Conservation (phyloP, 2,113 vertebrate species). For the Caranx ignobilis region DNA sequence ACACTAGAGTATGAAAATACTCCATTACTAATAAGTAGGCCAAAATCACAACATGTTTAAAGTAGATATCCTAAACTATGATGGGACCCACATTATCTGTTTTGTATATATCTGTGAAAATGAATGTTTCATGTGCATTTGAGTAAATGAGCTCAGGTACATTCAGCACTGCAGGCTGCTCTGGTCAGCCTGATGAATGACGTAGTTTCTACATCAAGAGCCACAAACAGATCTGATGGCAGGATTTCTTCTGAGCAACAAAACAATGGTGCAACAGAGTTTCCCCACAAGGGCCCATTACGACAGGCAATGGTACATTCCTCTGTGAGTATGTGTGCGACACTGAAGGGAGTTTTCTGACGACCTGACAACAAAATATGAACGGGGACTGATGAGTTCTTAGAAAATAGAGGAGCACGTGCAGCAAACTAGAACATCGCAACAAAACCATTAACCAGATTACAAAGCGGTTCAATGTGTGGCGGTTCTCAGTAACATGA, state of each 20-base stretch:
- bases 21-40: background rate
- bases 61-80: background rate
- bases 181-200: slow-evolving; percentile 3
- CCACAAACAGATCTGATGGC: background rate
- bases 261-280: slow-evolving; percentile 30
- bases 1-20: background rate
- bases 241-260: background rate
- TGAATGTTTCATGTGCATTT: background rate
- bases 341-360: background rate
- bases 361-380: background rate
- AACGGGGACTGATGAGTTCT: background rate
- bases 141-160: background rate
- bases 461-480: too few relatives aligned
- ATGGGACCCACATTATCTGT: background rate
- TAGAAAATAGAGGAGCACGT: background rate
- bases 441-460: background rate
- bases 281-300: background rate
- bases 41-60: background rate
- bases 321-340: background rate
- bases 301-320: slow-evolving; percentile 15
- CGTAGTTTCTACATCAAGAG: background rate
- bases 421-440: background rate
- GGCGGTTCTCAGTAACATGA: too few relatives aligned
- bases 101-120: background rate
- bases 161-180: background rate